A percentile compares a stretch with the other conserved stretches of the same genome.
These are phyloP conservation scores for Pterobdella sp. DNA, from an alignment of 2,888 invertebrate species.

Conservation along the genomic window DNA sequence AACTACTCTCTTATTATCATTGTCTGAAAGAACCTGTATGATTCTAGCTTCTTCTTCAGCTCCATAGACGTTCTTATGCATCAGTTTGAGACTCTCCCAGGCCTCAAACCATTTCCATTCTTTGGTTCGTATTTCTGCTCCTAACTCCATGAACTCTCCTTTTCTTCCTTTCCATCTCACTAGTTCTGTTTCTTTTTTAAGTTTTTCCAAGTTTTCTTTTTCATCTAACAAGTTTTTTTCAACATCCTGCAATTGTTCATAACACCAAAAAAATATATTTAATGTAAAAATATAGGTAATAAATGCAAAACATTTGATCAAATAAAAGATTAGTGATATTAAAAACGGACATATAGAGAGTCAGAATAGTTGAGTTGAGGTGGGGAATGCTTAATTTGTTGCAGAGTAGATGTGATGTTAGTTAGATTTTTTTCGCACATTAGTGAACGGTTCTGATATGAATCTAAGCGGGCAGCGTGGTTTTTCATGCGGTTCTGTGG, in stretches of 20 bases:
- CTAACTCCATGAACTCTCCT: conserved; percentile 5
- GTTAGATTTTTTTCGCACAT: not conserved
- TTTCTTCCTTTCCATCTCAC: conserved; percentile 19
- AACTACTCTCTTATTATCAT: too few species aligned
- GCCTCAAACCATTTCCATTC: not conserved
- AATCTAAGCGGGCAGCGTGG: not conserved
- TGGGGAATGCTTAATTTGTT: not conserved
- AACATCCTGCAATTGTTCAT: not conserved
- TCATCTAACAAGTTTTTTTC: conserved; percentile 10
- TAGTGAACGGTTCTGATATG: not conserved
- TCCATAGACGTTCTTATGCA: not conserved
- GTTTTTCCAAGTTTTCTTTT: conserved; percentile 4
- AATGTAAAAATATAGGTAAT: not conserved
- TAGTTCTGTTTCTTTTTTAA: not conserved
- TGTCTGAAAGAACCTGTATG: not conserved
- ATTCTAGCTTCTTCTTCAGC: conserved; percentile 1
- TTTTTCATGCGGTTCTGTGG: not conserved
- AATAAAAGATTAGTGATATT: not conserved
- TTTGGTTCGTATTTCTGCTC: not conserved
- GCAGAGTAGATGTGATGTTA: not conserved
- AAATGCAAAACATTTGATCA: not conserved
- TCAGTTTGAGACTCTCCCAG: not conserved
- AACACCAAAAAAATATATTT: not conserved
- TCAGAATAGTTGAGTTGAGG: not conserved
- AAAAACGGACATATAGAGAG: conserved; percentile 1